Evolutionary conservation across 2,113 vertebrate genomes (phyloP).

Genomic region (Helogale parvula): DNA sequence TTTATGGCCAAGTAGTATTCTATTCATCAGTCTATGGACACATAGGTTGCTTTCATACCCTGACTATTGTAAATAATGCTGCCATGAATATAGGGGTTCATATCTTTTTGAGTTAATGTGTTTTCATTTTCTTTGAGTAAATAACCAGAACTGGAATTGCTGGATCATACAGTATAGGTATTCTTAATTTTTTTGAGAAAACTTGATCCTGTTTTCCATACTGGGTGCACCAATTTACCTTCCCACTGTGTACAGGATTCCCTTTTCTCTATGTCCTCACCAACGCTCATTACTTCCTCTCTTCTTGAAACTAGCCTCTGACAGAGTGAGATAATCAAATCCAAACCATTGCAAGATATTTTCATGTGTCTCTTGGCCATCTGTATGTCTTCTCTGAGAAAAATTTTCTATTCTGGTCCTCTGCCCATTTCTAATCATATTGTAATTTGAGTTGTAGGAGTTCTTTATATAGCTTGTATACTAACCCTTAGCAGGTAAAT

Average conservation of each 20-base stretch:
- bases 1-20: not conserved
- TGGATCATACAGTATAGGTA: not conserved
- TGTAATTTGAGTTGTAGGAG: not conserved
- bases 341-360: too few relatives aligned
- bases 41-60: not conserved
- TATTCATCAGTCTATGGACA: not conserved
- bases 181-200: not conserved
- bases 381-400: not conserved
- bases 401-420: not conserved
- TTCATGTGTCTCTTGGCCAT: not conserved
- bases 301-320: not conserved
- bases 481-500: not conserved
- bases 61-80: not conserved
- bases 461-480: not conserved
- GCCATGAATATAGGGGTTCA: not conserved
- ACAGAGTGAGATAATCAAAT: too few relatives aligned
- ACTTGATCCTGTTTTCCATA: not conserved
- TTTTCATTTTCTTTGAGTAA: not conserved
- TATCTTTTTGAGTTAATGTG: not conserved
- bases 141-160: not conserved
- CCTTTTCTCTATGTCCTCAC: not conserved
- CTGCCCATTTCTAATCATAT: not conserved
- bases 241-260: not conserved
- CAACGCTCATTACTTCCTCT: not conserved
- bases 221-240: not conserved